A percentile compares a stretch with the other conserved stretches of the same genome.
phyloP scores from a whole-genome alignment of 1,140 invertebrate genomes.

The Calephelis virginiensis region DNA sequence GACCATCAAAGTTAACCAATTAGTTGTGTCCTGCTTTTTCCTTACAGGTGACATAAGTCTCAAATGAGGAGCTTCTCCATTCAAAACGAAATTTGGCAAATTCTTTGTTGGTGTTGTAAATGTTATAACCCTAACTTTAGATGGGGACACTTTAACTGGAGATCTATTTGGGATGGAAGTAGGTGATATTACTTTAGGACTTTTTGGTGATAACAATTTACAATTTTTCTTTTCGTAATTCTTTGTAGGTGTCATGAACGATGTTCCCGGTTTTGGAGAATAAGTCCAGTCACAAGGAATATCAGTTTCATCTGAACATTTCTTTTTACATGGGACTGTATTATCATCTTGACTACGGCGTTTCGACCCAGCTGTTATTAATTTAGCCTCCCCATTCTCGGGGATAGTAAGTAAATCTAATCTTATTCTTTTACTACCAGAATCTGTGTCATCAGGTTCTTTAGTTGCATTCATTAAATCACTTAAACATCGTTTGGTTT shows the following conservation, averaged over 20 bases:
- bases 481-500: slow-evolving; percentile 55
- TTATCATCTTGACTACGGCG: slow-evolving; percentile 28
- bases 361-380: slow-evolving; percentile 41
- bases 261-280: slow-evolving; percentile 42
- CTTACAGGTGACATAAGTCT: slow-evolving; percentile 84
- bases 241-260: slow-evolving; percentile 59
- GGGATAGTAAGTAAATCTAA: slow-evolving; percentile 30
- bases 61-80: slow-evolving; percentile 87
- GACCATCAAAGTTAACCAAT: slow-evolving; percentile 86
- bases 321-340: slow-evolving; percentile 24
- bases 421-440: slow-evolving; percentile 38
- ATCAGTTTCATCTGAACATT: slow-evolving; percentile 24
- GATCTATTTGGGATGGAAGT: slow-evolving; percentile 30
- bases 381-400: slow-evolving; percentile 34
- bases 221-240: slow-evolving; percentile 51
- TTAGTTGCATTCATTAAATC: slow-evolving; percentile 49
- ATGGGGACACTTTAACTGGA: slow-evolving; percentile 41
- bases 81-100: slow-evolving; percentile 87
- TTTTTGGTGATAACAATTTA: slow-evolving; percentile 45
- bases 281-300: slow-evolving; percentile 43
- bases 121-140: slow-evolving; percentile 44
- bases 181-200: slow-evolving; percentile 37
- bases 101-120: slow-evolving; percentile 84
- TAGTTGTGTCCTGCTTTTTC: slow-evolving; percentile 81
- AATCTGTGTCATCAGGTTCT: slow-evolving; percentile 41